Evolutionary conservation across 2,888 invertebrate species (phyloP), one percentile per base, ranked within the genome.

Genomic region (Hecatera dysodea): DNA sequence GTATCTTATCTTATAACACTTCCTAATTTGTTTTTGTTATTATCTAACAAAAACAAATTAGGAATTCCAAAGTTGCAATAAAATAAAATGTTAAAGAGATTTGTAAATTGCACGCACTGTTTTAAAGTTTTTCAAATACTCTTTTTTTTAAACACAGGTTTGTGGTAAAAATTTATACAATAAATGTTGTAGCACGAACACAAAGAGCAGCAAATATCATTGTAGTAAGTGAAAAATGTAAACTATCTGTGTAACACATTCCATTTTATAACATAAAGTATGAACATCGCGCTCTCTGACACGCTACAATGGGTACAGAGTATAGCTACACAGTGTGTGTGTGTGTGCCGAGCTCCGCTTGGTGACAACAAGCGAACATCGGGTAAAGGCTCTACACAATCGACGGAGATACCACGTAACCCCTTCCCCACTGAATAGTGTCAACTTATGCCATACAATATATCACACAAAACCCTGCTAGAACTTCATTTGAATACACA

Each of bases 401-500:
- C 63, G 57, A 55, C 68, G 65, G 19, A 78, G 75, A 75, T 71
- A 71, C 62, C 62, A 63, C 62, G 70, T 67, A 59, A 79, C 70
- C 80, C 82, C 65, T 73, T 78, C 59, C 42, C 62, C 36, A 56
- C 59, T 60, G 53, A 67, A 71, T 67, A 67, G 74, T 73, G 69
- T 63, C 75, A 63, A 71, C 80, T 59, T 75, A 76, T 76, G 61
- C 65, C 63, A 44, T 53, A 64, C 72, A 53, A 67, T 76, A 80
- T 76, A 80, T 80, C 56, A 71, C 63, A 63, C 56, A 63, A 67
- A 53, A 50, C 63, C 52, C 33, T 22, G 22, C 70, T 63, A 59
- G 52, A 62, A 69, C 80, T 67, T 72, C 75, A 82, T 82, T 81
- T 75, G 69, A 82, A 82, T 83, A 83, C 53, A 67, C 46, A 76